Percentiles rank a stretch among this genome's conserved stretches.
Conservation (phyloP, 2,113 vertebrate species). For the Pandion haliaetus region DNA sequence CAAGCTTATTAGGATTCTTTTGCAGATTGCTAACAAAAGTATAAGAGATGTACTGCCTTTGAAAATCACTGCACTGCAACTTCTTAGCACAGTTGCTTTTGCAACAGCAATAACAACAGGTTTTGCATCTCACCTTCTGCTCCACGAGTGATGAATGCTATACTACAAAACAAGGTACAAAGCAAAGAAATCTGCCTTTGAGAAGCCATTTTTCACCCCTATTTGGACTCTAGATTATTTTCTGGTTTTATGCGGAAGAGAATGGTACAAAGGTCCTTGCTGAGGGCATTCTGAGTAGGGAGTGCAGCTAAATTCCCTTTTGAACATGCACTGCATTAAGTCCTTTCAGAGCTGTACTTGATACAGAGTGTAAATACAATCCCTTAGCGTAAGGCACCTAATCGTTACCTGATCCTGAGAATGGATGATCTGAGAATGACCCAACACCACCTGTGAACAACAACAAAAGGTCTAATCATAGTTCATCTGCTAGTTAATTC, state of each 20-base stretch:
- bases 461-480: background rate
- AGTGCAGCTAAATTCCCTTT: background rate
- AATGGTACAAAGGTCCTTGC: background rate
- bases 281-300: background rate
- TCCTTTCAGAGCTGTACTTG: background rate
- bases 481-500: background rate
- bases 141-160: background rate
- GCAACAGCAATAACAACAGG: background rate
- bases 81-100: background rate
- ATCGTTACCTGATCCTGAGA: background rate
- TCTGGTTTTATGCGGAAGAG: background rate
- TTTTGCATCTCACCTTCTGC: background rate
- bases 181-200: background rate
- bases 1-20: background rate
- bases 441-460: too few relatives aligned
- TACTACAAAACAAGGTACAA: background rate
- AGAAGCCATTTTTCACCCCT: background rate
- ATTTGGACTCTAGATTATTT: too few relatives aligned
- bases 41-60: background rate
- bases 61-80: background rate
- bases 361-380: background rate
- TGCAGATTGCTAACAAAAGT: background rate
- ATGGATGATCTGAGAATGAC: background rate
- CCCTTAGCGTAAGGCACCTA: fast-evolving
- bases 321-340: background rate